Conservation (phyloP, 1,140 invertebrate genomes). For the Bombus waltoni region DNA sequence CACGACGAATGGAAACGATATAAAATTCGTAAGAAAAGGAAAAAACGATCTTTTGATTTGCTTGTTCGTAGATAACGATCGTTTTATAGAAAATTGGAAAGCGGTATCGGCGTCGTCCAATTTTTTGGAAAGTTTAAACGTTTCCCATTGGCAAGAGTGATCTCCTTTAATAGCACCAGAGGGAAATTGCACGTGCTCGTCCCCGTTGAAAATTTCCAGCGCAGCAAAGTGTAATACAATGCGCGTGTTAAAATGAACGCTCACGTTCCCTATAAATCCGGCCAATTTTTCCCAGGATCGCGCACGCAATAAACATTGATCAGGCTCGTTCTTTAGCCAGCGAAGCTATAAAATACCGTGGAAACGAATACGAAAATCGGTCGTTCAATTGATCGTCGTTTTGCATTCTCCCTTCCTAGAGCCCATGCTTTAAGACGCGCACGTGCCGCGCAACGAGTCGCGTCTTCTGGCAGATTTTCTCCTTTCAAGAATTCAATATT, state of each 20-base stretch:
- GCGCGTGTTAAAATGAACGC: slow-evolving; percentile 31
- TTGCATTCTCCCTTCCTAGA: background rate
- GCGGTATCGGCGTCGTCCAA: background rate
- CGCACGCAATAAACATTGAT: slow-evolving; percentile 40
- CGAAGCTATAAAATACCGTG: background rate
- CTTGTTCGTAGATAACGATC: background rate
- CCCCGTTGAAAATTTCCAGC: slow-evolving; percentile 12
- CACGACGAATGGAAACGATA: background rate
- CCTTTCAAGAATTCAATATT: no score
- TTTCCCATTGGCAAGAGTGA: background rate
- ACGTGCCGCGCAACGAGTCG: background rate
- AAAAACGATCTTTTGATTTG: background rate
- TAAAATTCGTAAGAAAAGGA: background rate
- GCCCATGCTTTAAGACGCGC: background rate
- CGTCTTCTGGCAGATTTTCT: no score
- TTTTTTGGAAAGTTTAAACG: slow-evolving; percentile 3
- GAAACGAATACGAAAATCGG: slow-evolving; percentile 10
- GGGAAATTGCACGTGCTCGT: background rate
- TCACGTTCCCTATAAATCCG: slow-evolving; percentile 40
- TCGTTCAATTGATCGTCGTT: background rate
- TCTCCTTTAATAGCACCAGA: background rate
- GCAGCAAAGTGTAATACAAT: slow-evolving; percentile 4
- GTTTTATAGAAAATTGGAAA: background rate
- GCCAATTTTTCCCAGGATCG: slow-evolving; percentile 24
- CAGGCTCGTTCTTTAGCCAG: background rate